Evolutionary conservation across 2,888 invertebrate genomes (phyloP).

Genomic region (Tryphoninae sp.): DNA sequence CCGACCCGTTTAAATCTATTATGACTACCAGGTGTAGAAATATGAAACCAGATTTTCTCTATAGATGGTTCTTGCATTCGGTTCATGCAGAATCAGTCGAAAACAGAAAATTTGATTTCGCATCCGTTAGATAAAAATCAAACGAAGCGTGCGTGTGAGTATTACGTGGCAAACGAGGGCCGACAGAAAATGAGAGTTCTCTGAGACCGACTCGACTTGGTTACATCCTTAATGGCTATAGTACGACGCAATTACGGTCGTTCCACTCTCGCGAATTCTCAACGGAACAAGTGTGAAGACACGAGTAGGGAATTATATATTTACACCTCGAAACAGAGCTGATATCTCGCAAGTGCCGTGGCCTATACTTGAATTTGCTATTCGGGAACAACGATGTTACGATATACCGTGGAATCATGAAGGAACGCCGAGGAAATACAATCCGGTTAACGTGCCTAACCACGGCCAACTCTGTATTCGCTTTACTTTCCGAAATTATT

Average conservation of each 20-base stretch:
- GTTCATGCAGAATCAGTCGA: background rate
- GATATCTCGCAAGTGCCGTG: too few relatives aligned
- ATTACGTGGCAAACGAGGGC: slow-evolving; percentile 31
- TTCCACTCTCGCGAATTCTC: slow-evolving; percentile 65
- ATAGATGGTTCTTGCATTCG: too few relatives aligned
- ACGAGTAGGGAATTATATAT: slow-evolving; percentile 46
- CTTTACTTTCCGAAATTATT: too few relatives aligned
- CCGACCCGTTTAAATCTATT: too few relatives aligned
- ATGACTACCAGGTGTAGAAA: too few relatives aligned
- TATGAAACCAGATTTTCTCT: too few relatives aligned
- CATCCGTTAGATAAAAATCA: background rate
- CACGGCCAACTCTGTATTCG: too few relatives aligned
- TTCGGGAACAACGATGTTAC: slow-evolving; percentile 12
- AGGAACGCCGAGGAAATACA: background rate
- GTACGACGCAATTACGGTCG: slow-evolving; percentile 63
- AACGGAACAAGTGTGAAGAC: slow-evolving; percentile 28
- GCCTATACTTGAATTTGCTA: slow-evolving; percentile 37
- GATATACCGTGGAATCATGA: slow-evolving; percentile 8
- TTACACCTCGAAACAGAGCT: slow-evolving; percentile 23
- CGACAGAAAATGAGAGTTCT: slow-evolving; percentile 59
- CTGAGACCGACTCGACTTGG: slow-evolving; percentile 50
- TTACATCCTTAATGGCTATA: slow-evolving; percentile 61
- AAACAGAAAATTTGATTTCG: slow-evolving; percentile 16
- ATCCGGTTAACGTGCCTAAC: background rate
- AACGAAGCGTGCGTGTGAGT: slow-evolving; percentile 52